These are phyloP conservation scores for Temnothorax curvispinosus DNA, from an alignment of 1,140 invertebrate genomes.

Conservation along the genomic window DNA sequence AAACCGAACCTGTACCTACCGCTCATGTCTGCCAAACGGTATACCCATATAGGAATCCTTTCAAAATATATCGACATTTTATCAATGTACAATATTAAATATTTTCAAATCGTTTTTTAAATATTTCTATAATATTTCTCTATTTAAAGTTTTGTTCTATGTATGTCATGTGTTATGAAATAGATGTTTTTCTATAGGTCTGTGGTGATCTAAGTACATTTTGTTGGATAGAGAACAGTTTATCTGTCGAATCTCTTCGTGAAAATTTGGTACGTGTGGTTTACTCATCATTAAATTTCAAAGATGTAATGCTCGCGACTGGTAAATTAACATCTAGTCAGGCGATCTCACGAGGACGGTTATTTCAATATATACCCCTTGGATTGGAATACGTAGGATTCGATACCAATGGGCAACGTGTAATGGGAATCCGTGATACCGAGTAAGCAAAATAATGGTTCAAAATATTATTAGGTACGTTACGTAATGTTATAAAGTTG, in stretches of 20 bases:
- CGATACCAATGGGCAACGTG: not conserved
- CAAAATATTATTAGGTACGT: too few relatives aligned
- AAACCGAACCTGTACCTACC: not conserved
- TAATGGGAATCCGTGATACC: not conserved
- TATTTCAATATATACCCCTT: not conserved
- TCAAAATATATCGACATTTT: not conserved
- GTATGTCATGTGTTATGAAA: too few relatives aligned
- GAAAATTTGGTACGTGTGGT: conserved; percentile 67
- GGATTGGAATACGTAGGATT: conserved; percentile 24
- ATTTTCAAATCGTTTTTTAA: not conserved
- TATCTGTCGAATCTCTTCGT: conserved; percentile 66
- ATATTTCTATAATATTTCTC: not conserved
- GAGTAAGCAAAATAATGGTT: too few relatives aligned
- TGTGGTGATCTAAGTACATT: conserved; percentile 95
- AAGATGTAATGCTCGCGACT: conserved; percentile 90
- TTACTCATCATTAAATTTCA: conserved; percentile 84
- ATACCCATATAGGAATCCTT: not conserved
- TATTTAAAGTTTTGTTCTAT: not conserved
- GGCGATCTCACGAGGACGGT: conserved; percentile 82
- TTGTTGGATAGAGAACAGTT: conserved; percentile 87
- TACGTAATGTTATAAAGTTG: not conserved
- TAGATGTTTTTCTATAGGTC: conserved; percentile 69
- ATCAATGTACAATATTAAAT: not conserved
- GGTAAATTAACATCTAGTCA: conserved; percentile 87
- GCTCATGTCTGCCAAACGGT: not conserved